These are phyloP conservation scores for Nematostella vectensis DNA, from an alignment of 92 coral and sea anemone species.

Conservation along the genomic window DNA sequence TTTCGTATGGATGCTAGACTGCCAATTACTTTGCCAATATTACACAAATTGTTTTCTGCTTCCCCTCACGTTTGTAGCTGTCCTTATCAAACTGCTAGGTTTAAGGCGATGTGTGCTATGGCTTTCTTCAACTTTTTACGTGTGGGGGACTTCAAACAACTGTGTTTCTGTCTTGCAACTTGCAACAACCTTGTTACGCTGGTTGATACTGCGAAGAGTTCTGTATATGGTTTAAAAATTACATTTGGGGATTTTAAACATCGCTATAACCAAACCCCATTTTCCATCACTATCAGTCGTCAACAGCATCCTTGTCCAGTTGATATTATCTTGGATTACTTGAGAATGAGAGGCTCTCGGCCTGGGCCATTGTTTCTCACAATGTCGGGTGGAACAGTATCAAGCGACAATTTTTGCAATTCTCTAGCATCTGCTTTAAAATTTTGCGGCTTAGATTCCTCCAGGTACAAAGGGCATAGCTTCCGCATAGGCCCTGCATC, in stretches of 20 bases:
- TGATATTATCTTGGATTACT: neutral
- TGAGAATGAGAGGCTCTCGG: neutral
- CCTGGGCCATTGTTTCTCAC: neutral
- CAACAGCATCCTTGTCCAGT: neutral
- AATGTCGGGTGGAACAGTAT: neutral
- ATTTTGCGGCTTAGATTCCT: neutral
- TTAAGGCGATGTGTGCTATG: conserved; percentile 19
- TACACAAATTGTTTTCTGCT: neutral
- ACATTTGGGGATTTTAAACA: neutral
- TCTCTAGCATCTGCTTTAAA: neutral
- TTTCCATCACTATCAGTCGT: neutral
- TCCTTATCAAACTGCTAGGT: conserved; percentile 13
- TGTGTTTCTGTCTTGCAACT: too few relatives aligned
- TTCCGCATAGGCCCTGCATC: conserved; percentile 1
- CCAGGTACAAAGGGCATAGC: conserved; percentile 2
- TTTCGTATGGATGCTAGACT: conserved; percentile 7
- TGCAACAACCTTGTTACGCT: neutral
- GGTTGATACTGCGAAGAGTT: neutral
- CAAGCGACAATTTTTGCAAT: neutral
- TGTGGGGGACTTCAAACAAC: neutral
- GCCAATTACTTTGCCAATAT: conserved; percentile 13
- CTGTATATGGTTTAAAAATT: neutral
- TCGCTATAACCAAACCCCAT: neutral
- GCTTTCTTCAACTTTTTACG: neutral
- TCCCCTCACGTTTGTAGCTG: neutral